A percentile compares a stretch with the other conserved stretches of the same genome.
phyloP scores from a whole-genome alignment of 2,797 vertebrate species.

The Micrastur ruficollis region DNA sequence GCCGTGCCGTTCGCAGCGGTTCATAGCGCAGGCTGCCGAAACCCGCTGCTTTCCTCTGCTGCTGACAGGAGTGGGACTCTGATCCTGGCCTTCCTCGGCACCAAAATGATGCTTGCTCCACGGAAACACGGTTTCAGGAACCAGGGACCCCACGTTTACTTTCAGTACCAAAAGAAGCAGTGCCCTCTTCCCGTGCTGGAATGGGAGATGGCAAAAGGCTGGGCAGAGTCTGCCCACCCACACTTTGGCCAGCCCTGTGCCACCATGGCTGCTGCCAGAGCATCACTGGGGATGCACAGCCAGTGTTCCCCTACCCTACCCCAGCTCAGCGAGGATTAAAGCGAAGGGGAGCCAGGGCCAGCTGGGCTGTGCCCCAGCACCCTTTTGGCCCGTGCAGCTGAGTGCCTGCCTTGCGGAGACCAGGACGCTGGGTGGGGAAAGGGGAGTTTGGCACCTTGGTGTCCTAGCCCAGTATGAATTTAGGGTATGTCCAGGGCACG shows the following conservation, averaged over 20 bases:
- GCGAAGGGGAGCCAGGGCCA: not conserved
- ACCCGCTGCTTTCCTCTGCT: not conserved
- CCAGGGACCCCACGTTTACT: accelerated
- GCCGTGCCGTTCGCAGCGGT: not conserved
- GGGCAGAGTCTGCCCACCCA: accelerated
- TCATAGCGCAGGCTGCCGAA: not conserved
- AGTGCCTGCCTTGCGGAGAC: not conserved
- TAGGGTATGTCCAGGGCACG: not conserved
- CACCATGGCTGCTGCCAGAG: not conserved
- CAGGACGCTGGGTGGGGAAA: accelerated
- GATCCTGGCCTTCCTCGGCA: not conserved
- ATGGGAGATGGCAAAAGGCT: accelerated
- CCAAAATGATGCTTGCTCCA: accelerated
- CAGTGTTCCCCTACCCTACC: accelerated
- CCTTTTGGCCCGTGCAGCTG: not conserved
- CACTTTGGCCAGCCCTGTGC: not conserved
- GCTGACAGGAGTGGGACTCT: not conserved
- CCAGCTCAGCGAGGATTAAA: not conserved
- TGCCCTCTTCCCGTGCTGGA: accelerated
- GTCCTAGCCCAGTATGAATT: not conserved
- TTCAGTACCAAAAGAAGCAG: accelerated
- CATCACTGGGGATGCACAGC: not conserved
- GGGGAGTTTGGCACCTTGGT: not conserved
- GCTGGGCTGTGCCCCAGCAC: not conserved
- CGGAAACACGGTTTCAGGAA: not conserved